phyloP scores from a whole-genome alignment of 2,113 vertebrate genomes.

The Barnardius zonarius region DNA sequence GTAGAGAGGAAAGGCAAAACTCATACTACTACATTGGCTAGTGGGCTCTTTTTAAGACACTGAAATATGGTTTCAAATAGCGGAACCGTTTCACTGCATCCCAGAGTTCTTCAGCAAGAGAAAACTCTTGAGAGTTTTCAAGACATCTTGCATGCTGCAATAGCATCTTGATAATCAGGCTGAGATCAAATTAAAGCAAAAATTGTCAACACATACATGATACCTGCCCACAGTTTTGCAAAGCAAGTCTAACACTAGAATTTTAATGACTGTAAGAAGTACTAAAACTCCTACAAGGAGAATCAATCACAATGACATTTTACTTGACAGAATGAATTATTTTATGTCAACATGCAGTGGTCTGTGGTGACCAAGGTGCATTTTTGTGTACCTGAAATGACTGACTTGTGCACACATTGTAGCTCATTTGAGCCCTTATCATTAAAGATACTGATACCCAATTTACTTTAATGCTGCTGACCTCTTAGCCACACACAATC shows the following conservation, averaged over 20 bases:
- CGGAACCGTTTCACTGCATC: not conserved
- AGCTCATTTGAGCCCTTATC: not conserved
- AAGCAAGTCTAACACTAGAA: not conserved
- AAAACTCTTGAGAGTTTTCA: not conserved
- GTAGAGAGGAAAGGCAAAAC: not conserved
- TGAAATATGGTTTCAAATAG: not conserved
- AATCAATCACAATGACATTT: not conserved
- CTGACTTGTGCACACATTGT: not conserved
- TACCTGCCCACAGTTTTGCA: not conserved
- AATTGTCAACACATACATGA: not conserved
- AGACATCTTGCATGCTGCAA: not conserved
- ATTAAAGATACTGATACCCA: not conserved
- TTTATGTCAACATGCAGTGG: not conserved
- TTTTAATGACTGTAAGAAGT: not conserved
- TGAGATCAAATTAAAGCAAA: not conserved
- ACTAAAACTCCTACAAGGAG: not conserved
- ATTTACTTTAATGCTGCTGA: not conserved
- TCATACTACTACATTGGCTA: not conserved
- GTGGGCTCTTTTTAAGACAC: not conserved
- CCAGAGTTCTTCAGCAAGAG: not conserved
- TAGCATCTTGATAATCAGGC: not conserved
- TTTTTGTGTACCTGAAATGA: not conserved
- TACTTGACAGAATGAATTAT: not conserved
- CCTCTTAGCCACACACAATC: not conserved
- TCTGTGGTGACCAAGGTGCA: not conserved